These are phyloP conservation scores for Macrophya annulata DNA, from an alignment of 2,888 invertebrate species.

Conservation along the genomic window DNA sequence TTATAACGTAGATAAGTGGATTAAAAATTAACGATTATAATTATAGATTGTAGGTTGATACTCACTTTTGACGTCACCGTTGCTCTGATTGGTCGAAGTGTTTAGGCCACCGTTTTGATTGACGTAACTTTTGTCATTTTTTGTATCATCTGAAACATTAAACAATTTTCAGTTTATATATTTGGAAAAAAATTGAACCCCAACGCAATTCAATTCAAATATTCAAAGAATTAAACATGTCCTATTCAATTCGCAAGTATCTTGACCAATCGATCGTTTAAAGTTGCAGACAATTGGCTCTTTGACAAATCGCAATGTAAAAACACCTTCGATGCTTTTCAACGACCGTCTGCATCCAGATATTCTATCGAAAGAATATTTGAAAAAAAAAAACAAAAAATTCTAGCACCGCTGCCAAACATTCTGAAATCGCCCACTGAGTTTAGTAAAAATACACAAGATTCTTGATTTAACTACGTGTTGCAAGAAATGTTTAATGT, in stretches of 20 bases:
- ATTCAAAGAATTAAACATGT: not conserved
- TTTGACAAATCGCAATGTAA: not conserved
- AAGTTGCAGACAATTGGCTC: not conserved
- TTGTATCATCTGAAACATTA: conserved; percentile 74
- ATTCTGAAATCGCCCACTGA: not conserved
- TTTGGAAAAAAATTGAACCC: too few species aligned
- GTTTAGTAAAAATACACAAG: not conserved
- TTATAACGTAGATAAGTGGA: not conserved
- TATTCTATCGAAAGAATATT: not conserved
- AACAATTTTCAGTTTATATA: not conserved
- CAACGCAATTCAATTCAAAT: too few species aligned
- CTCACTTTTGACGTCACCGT: conserved; percentile 64
- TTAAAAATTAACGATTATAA: not conserved
- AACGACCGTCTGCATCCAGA: not conserved
- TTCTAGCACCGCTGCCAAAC: not conserved
- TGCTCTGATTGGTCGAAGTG: conserved; percentile 58
- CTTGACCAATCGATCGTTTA: not conserved
- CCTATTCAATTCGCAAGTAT: not conserved
- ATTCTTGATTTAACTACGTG: not conserved
- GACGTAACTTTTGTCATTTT: conserved; percentile 68
- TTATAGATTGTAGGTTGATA: conserved; percentile 34
- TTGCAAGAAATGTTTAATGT: not conserved
- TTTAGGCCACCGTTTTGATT: conserved; percentile 74
- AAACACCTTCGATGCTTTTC: not conserved
- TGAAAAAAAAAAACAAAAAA: not conserved